phyloP scores from a whole-genome alignment of 2,888 invertebrate genomes.

The Lamellibrachia satsuma region DNA sequence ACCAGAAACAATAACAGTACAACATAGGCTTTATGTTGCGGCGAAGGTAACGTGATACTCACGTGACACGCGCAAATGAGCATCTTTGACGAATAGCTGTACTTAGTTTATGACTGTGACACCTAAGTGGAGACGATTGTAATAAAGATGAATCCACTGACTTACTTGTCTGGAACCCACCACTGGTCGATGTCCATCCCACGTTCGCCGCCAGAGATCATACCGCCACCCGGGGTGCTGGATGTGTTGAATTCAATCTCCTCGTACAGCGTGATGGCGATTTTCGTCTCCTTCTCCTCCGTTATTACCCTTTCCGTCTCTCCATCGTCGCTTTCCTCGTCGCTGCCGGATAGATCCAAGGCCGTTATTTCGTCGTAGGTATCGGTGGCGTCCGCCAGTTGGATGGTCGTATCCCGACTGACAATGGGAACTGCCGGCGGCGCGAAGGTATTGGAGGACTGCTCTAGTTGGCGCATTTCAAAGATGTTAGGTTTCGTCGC shows the following conservation, averaged over 20 bases:
- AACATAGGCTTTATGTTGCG: background rate
- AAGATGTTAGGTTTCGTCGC: background rate
- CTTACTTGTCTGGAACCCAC: background rate
- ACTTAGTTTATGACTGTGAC: background rate
- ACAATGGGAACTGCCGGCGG: background rate
- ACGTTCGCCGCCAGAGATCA: background rate
- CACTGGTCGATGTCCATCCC: constrained; percentile 1
- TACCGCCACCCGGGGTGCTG: background rate
- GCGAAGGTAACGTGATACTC: background rate
- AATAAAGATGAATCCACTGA: background rate
- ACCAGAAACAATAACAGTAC: background rate
- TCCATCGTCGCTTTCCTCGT: background rate
- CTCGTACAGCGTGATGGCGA: background rate
- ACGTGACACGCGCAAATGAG: background rate
- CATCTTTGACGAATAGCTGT: background rate
- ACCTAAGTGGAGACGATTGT: background rate
- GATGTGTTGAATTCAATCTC: constrained; percentile 9
- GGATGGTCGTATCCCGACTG: background rate
- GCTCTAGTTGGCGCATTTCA: background rate
- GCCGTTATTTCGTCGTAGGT: background rate
- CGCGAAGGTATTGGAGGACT: background rate
- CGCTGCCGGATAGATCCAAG: background rate
- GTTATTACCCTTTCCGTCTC: background rate
- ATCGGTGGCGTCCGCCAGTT: background rate
- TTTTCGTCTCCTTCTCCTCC: constrained; percentile 3